phyloP scores from a whole-genome alignment of 2,113 vertebrate species.

The Enhydra lutris region DNA sequence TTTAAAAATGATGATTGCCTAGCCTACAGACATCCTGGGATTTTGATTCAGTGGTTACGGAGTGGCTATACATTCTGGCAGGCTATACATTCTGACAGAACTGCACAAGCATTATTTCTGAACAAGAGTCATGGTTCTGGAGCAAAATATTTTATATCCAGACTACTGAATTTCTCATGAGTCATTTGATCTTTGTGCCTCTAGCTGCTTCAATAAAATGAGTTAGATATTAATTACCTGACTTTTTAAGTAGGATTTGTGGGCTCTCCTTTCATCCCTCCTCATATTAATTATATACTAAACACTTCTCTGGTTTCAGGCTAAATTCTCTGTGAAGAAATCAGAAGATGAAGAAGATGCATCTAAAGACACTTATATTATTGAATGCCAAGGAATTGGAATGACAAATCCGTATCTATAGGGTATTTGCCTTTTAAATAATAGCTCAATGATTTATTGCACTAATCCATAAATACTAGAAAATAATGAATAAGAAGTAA shows the following conservation, averaged over 20 bases:
- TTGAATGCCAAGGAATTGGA: constrained; percentile 95
- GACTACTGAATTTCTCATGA: neutral
- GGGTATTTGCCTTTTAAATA: neutral
- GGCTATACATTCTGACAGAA: neutral
- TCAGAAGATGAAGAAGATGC: constrained; percentile 87
- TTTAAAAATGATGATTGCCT: neutral
- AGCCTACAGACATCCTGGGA: neutral
- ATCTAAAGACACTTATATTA: constrained; percentile 86
- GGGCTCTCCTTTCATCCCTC: neutral
- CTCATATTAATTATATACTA: neutral
- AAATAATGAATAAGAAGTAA: neutral
- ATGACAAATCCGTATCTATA: constrained; percentile 85
- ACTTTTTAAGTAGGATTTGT: neutral
- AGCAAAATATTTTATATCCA: neutral
- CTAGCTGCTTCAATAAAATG: neutral
- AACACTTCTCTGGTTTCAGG: constrained; percentile 83
- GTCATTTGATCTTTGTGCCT: constrained; percentile 3
- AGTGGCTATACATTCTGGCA: neutral
- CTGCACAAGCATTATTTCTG: neutral
- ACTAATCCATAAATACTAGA: constrained; percentile 40
- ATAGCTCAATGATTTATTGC: constrained; percentile 59
- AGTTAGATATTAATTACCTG: neutral
- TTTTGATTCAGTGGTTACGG: neutral
- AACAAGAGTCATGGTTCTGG: neutral
- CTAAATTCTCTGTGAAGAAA: constrained; percentile 93